These are phyloP conservation scores for Oreochromis niloticus DNA, from an alignment of 2,113 vertebrate genomes.

Conservation along the genomic window DNA sequence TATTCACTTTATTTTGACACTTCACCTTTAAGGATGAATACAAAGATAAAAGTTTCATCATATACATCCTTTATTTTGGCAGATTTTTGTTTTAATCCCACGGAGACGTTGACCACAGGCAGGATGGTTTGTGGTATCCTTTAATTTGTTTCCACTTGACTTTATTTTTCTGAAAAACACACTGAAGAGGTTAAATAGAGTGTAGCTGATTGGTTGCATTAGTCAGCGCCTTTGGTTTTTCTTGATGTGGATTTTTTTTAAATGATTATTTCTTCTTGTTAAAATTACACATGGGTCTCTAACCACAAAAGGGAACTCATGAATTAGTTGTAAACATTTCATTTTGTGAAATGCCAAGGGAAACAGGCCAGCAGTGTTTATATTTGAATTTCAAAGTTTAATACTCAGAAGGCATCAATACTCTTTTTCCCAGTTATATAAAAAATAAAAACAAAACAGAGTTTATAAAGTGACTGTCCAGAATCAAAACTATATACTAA, in stretches of 20 bases:
- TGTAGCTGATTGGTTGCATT: neutral
- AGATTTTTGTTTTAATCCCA: neutral
- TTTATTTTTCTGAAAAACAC: neutral
- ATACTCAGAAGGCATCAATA: neutral
- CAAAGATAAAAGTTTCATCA: neutral
- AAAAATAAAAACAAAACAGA: neutral
- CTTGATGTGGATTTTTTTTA: neutral
- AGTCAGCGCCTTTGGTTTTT: neutral
- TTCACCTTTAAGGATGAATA: neutral
- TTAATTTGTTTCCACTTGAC: neutral
- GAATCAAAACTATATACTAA: neutral
- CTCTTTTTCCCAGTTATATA: neutral
- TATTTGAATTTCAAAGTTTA: neutral
- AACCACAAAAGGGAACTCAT: neutral
- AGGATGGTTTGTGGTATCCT: neutral
- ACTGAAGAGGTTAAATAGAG: neutral
- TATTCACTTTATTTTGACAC: neutral
- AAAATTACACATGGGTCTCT: neutral
- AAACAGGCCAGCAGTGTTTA: neutral
- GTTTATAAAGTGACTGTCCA: neutral
- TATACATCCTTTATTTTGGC: neutral
- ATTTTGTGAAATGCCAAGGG: too few species aligned
- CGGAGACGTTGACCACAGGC: neutral
- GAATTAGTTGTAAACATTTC: neutral
- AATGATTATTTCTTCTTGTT: neutral